Base-by-base conservation (phyloP, 2,888 invertebrate genomes). In the Torymus tubicola region DNA sequence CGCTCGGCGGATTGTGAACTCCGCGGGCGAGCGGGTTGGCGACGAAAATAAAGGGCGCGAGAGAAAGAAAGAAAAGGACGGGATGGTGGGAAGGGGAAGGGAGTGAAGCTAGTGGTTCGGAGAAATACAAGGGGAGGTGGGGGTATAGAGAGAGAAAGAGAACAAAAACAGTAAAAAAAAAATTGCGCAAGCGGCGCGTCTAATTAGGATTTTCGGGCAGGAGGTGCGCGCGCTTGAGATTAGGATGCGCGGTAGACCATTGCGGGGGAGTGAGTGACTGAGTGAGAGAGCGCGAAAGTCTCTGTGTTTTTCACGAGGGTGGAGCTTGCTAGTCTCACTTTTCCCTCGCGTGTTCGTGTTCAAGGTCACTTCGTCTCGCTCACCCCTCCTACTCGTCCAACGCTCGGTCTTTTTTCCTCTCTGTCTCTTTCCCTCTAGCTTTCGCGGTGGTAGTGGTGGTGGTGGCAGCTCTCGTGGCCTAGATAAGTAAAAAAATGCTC, bases 1-100 rank as follows among this genome's bases (percentile, higher is more conserved):
- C 84, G 81, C 71, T 78, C 73, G 42, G 42, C 68, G 65, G 63
- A 81, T 83, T 83, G 80, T 73, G 82, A 81, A 70, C 42, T 42
- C 42, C 8, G 42, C 68, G 21, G 21, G 21, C 21, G 21, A 2
- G 64, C 79, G 69, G 16, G 13, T 68, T 71, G 73, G 76, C 78
- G 68, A 78, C 73, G 80, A 61, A 55, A 61, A 64, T 67, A 75
- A 83, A 8, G 42, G 42, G 42, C 42, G 42, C 71, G 73, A 76
- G 73, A 80, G 64, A 76, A 75, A 80, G 64, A 55, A 61, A 64
- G 72, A 75, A 83, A 84, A 78, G 64, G 78, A 80, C 8, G 1
- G 21, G 21, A 21, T 5, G 3, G 21, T 10, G 11, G 14, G 21
- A 5, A n/a, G 31, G 42, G 18, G 11, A 31, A 31, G 14, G 5